These are phyloP conservation scores for Drosophila repletoides DNA, from an alignment of 1,140 invertebrate species.

Conservation along the genomic window DNA sequence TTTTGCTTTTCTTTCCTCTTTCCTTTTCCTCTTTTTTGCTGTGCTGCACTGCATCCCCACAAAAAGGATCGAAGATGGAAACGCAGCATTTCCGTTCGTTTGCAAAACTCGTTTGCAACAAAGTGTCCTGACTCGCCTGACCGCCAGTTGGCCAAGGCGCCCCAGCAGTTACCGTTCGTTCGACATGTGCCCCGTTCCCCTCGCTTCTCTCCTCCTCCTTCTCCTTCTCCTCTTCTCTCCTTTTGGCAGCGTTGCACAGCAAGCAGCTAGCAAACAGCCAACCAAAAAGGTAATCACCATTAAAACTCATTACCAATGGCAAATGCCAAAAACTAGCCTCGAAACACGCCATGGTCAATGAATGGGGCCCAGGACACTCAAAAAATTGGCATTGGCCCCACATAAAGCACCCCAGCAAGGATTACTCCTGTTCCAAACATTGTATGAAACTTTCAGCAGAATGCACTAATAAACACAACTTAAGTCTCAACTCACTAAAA, in stretches of 20 bases:
- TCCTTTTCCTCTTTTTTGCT: background rate
- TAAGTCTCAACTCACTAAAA: too few species aligned
- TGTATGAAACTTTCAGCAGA: background rate
- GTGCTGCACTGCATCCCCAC: conserved; percentile 7
- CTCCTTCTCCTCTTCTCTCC: background rate
- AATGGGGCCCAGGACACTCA: conserved; percentile 2
- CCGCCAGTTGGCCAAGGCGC: conserved; percentile 23
- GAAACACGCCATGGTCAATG: conserved; percentile 16
- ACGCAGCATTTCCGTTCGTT: conserved; percentile 42
- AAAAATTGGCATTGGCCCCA: conserved; percentile 7
- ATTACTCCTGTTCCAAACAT: conserved; percentile 15
- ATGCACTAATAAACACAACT: background rate
- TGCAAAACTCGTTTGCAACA: conserved; percentile 35
- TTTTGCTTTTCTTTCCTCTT: too few species aligned
- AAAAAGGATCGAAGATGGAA: conserved; percentile 34
- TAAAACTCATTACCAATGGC: conserved; percentile 76
- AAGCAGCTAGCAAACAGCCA: conserved; percentile 22
- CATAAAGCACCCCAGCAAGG: conserved; percentile 19
- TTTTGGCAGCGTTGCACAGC: background rate
- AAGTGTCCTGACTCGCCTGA: conserved; percentile 29
- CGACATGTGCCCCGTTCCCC: background rate
- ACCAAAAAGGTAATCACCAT: conserved; percentile 68
- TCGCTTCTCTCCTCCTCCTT: background rate
- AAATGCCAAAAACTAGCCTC: conserved; percentile 39
- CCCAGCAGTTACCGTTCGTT: conserved; percentile 28